Evolutionary conservation across 2,113 vertebrate genomes (phyloP).

Genomic region (Chiloscyllium plagiosum): DNA sequence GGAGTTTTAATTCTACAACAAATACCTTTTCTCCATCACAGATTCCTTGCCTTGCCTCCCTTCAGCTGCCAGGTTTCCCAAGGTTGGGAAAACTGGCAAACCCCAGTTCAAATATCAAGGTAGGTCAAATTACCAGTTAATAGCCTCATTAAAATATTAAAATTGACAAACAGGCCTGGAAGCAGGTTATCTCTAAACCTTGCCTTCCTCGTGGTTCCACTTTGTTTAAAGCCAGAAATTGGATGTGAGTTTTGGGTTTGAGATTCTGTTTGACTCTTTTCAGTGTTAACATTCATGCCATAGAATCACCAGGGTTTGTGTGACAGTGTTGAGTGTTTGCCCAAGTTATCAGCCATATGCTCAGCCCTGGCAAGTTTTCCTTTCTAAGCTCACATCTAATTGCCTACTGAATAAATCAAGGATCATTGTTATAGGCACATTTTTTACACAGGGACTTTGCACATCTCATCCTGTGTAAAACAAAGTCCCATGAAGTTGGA

Average conservation of each 20-base stretch:
- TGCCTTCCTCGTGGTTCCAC: background rate
- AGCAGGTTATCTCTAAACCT: background rate
- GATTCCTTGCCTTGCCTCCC: background rate
- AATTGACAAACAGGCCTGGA: background rate
- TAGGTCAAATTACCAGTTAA: background rate
- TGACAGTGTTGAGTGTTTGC: background rate
- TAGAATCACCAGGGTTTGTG: background rate
- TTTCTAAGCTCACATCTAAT: background rate
- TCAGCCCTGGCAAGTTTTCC: background rate
- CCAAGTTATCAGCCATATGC: background rate
- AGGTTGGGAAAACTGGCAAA: background rate
- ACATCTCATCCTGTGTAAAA: background rate
- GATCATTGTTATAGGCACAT: background rate
- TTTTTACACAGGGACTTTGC: background rate
- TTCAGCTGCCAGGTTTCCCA: background rate
- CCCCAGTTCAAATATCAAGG: background rate
- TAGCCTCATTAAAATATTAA: background rate
- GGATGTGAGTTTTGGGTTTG: background rate
- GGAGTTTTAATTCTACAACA: background rate
- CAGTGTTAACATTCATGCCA: background rate
- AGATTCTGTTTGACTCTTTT: background rate
- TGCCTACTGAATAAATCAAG: background rate
- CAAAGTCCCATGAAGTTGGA: background rate
- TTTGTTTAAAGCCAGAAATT: background rate
- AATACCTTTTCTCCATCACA: background rate